Evolutionary conservation across 2,888 invertebrate species (phyloP), one percentile per base, ranked within the genome.

Genomic region (Himalopsyche japonica): DNA sequence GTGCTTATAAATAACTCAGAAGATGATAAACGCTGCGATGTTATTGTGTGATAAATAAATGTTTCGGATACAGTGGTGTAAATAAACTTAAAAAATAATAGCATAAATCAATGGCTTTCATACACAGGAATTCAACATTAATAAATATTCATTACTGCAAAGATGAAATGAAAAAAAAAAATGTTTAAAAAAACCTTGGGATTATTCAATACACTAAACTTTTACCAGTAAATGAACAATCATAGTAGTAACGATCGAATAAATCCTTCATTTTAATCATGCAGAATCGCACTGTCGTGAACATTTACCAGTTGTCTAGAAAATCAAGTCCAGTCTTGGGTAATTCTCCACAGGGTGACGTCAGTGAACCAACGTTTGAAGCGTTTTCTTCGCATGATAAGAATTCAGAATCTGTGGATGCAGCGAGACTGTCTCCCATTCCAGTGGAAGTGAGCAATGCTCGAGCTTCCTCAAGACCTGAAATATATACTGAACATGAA

Each of bases 291-390:
- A 5, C 24, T 30, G 70, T 30, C 10, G 30, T 27, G 27, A 70
- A 18, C 79, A 20, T 86, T 92, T 94, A 94, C 94, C 94, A 94
- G 89, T 94, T 94, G 88, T 94, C 94, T 57, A 94, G 89, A 84
- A 94, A 94, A 87, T 94, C 94, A 49, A 93, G 92, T 0, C 94
- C 94, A 5, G 94, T 93, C 90, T 94, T 94, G 87, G 94, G 94
- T 87, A 70, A 15, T 93, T 86, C 10, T 87, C 87, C 1, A 90
- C 89, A 37, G 77, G 43, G 77, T 34, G 34, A 34, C 8, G 37
- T 34, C 37, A 82, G 79, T 15, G 85, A 82, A 37, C 80, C 78
- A 3, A 82, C 82, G 15, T 80, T 70, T 4, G 85, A 84, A 43
- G 49, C 80, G n/a, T 82, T 64, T 20, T 82, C 82, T 30, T 85